Conservation (phyloP, 2,888 invertebrate genomes). For the Xanthia icteritia region DNA sequence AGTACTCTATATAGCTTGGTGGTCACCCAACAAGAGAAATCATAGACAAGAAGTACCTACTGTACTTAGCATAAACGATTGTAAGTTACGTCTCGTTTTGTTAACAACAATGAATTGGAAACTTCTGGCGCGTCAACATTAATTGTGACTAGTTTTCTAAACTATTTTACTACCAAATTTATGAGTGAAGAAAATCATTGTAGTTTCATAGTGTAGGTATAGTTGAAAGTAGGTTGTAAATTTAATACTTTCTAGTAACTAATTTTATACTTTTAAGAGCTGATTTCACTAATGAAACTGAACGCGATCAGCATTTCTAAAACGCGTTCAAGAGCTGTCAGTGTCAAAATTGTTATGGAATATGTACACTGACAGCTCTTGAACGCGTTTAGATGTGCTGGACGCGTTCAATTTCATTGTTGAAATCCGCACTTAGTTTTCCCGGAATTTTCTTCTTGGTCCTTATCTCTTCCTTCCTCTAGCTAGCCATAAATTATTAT, state of each 20-base stretch:
- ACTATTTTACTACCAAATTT: neutral
- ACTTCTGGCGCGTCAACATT: neutral
- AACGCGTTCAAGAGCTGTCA: too few species aligned
- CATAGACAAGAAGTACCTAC: neutral
- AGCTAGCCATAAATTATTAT: neutral
- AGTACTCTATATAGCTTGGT: too few species aligned
- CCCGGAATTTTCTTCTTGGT: neutral
- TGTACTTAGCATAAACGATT: conserved; percentile 10
- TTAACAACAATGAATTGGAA: conserved; percentile 1
- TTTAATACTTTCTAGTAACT: too few species aligned
- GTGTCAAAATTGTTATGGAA: too few species aligned
- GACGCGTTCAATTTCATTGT: too few species aligned
- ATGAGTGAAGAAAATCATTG: neutral
- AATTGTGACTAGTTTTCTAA: neutral
- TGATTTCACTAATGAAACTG: too few species aligned
- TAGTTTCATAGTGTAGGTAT: neutral
- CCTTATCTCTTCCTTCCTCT: neutral
- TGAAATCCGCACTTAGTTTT: neutral
- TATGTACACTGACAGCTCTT: too few species aligned
- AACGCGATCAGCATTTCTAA: too few species aligned
- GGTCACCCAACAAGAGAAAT: neutral
- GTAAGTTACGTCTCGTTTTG: neutral
- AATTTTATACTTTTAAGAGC: too few species aligned
- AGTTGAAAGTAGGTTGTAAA: neutral
- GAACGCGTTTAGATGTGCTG: too few species aligned